A percentile compares a stretch with the other conserved stretches of the same genome.
Evolutionary conservation across 2,797 vertebrate genomes (phyloP).

Genomic region (Phoxinus dragarum): DNA sequence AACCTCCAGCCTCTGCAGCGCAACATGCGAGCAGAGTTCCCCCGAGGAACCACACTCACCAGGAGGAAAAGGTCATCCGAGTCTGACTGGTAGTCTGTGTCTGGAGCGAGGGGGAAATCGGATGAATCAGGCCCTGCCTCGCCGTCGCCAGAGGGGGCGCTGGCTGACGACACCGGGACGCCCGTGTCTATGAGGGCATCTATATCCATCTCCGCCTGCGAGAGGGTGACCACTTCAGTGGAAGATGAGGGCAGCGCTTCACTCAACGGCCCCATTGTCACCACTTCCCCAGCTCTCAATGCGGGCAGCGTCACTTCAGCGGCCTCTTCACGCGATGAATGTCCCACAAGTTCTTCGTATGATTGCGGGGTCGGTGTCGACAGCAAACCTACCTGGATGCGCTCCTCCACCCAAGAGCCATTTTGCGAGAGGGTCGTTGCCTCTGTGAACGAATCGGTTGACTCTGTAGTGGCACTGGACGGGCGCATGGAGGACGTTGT

Average conservation of each 20-base stretch:
- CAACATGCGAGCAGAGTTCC: conserved; percentile 4
- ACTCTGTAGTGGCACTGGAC: conserved; percentile 29
- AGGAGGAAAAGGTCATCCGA: conserved; percentile 64
- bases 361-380: conserved; percentile 31
- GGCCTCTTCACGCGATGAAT: neutral
- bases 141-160: conserved; percentile 54
- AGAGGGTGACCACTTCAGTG: conserved; percentile 43
- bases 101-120: conserved; percentile 53
- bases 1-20: conserved; percentile 5
- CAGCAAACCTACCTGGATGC: conserved; percentile 32
- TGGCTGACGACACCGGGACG: conserved; percentile 46
- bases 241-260: conserved; percentile 57
- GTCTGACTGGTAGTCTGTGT: conserved; percentile 72
- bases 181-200: conserved; percentile 46
- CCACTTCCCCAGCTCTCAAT: conserved; percentile 54
- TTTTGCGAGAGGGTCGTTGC: conserved; percentile 14
- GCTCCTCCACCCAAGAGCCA: conserved; percentile 29
- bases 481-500: conserved; percentile 39
- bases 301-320: conserved; percentile 58
- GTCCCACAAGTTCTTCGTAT: conserved; percentile 15
- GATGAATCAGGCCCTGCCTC: conserved; percentile 49
- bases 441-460: conserved; percentile 39
- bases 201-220: conserved; percentile 34
- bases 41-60: conserved; percentile 73
- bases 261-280: conserved; percentile 55